A percentile compares a stretch with the other conserved stretches of the same genome.
phyloP scores from a whole-genome alignment of 2,797 vertebrate genomes.

The Sparus aurata region DNA sequence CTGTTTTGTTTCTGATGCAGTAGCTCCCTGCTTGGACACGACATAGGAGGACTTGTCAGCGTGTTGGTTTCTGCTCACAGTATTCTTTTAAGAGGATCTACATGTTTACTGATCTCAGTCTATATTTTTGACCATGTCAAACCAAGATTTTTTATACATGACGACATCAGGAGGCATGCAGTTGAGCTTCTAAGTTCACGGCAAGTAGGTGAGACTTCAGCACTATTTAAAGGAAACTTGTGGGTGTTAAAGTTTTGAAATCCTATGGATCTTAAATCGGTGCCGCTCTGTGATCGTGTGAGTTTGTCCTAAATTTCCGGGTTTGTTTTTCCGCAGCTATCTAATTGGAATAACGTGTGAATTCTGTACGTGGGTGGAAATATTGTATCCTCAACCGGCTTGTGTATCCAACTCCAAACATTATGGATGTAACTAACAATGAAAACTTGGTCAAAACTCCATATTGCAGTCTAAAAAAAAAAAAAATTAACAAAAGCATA shows the following conservation, averaged over 20 bases:
- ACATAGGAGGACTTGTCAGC: conserved; percentile 4
- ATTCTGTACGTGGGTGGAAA: conserved; percentile 31
- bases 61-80: conserved; percentile 39
- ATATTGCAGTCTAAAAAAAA: not conserved
- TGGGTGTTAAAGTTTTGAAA: conserved; percentile 44
- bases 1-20: conserved; percentile 29
- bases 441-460: conserved; percentile 7
- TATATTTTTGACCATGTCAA: conserved; percentile 37
- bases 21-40: conserved; percentile 18
- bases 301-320: not conserved
- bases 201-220: conserved; percentile 29
- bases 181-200: conserved; percentile 15
- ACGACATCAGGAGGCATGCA: conserved; percentile 1
- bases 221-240: conserved; percentile 27
- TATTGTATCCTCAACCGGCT: not conserved
- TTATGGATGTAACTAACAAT: conserved; percentile 9
- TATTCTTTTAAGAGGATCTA: conserved; percentile 48
- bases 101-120: conserved; percentile 38
- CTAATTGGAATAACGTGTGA: conserved; percentile 35
- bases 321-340: conserved; percentile 6
- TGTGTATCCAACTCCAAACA: conserved; percentile 4
- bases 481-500: not conserved
- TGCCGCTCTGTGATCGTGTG: conserved; percentile 8
- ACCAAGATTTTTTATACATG: conserved; percentile 42
- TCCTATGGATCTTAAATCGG: conserved; percentile 55